Conservation (phyloP, 2,888 invertebrate species). For the Teleogryllus oceanicus region DNA sequence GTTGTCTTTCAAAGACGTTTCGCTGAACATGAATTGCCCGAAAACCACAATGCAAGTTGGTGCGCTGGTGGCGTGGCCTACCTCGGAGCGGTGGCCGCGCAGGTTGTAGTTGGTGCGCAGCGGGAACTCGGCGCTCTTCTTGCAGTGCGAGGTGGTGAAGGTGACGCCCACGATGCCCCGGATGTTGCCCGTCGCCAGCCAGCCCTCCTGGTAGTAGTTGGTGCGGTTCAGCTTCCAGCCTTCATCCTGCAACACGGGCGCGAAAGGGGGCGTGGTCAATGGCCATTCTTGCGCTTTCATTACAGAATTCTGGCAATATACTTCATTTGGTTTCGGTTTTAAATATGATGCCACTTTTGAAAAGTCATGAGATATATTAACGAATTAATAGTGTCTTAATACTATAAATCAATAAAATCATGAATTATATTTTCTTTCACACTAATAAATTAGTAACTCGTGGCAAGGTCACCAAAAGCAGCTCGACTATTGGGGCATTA, state of each 20-base stretch:
- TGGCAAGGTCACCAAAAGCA: no score
- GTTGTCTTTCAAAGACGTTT: no score
- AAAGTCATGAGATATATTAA: no score
- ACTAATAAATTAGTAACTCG: no score
- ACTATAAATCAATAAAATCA: no score
- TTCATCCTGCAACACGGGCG: constrained; percentile 66
- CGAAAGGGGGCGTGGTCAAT: not conserved
- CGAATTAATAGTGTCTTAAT: no score
- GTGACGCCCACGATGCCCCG: constrained; percentile 94
- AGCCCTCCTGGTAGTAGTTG: constrained; percentile 96
- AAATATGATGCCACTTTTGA: not conserved
- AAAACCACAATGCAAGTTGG: no score
- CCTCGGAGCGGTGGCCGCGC: constrained; percentile 93
- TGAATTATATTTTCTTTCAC: no score
- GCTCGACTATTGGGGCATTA: no score
- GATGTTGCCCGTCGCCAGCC: constrained; percentile 93
- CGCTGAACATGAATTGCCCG: no score
- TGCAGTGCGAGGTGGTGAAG: constrained; percentile 91
- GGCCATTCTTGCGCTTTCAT: constrained; percentile 25
- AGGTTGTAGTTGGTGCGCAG: constrained; percentile 93
- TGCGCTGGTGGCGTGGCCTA: constrained; percentile 49
- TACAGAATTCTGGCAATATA: not conserved
- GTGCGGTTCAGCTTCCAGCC: constrained; percentile 93
- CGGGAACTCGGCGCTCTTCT: constrained; percentile 76
- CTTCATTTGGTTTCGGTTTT: not conserved